Base-by-base conservation (phyloP, 1,140 invertebrate species). In the Trichoplusia ni region DNA sequence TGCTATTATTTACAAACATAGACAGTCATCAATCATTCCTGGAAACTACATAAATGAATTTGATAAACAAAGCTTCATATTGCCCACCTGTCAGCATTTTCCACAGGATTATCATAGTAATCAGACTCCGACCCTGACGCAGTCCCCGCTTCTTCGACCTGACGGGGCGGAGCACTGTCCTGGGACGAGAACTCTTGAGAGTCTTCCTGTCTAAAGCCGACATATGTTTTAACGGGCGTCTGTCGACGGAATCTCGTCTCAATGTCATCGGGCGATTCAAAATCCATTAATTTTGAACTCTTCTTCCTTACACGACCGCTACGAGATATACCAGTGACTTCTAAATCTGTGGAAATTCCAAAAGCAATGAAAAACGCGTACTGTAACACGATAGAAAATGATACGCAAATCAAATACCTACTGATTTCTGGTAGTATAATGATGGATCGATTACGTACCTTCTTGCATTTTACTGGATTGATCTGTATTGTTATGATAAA, bases 221-320 rank as follows among this genome's bases (percentile, higher is more conserved):
- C 35, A 33, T 78, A 82, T 0, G 79, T 64, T 54, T 89, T 88
- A 2, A 80, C 65, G 0, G 80, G 73, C 0, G 79, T 82, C 49
- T 89, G 86, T n/a, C 90, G 80, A 33, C 92, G 91, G 38, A 71
- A 84, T 51, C 84, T 84, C 16, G 89, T 90, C 40, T 92, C 93
- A 47, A 92, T 92, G 72, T 97, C 96, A 83, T 98, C 97, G 0
- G 95, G 95, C 0, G 96, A 96, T 80, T 98, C 96, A 90, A 97
- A 98, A 84, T 98, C 97, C 84, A 97, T 95, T 7, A 99, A 90
- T 86, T 98, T 98, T 0, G 97, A 97, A 4, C 97, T 98, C 86
- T 98, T 98, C 90, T 98, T 98, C 33, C 97, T 92, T 0, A 98
- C 96, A 38, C 97, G 91, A 13, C 97, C 97, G 76, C 96, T 97